Percentiles rank a stretch among this genome's conserved stretches.
Evolutionary conservation across 2,888 invertebrate genomes (phyloP).

Genomic region (Sericinus montela): DNA sequence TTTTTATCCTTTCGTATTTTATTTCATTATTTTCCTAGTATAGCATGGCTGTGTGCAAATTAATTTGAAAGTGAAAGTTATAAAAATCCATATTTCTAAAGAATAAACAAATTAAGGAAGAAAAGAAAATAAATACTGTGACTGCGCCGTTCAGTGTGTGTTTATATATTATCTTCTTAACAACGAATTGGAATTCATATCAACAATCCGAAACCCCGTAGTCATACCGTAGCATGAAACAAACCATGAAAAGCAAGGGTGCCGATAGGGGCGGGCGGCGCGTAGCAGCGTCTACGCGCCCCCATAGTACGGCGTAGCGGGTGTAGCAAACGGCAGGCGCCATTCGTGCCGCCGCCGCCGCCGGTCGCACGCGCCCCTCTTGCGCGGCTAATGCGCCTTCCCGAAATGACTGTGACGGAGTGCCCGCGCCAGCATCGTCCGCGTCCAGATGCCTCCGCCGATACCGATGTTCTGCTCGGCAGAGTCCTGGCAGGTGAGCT

Average conservation of each 20-base stretch:
- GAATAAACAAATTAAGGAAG: no score
- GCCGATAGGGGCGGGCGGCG: conserved; percentile 46
- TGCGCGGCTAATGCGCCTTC: conserved; percentile 65
- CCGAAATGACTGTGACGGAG: conserved; percentile 71
- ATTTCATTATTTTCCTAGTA: no score
- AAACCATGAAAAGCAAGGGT: conserved; percentile 25
- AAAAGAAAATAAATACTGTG: no score
- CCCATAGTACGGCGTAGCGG: conserved; percentile 54
- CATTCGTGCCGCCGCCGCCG: conserved; percentile 75
- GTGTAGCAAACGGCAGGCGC: conserved; percentile 64
- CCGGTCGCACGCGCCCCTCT: conserved; percentile 68
- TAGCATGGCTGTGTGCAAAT: no score
- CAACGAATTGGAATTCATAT: not conserved
- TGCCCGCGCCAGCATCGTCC: conserved; percentile 47
- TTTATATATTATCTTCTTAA: no score
- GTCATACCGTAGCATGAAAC: conserved; percentile 4
- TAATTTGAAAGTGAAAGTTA: no score
- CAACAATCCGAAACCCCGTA: conserved; percentile 2
- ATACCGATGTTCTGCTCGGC: conserved; percentile 67
- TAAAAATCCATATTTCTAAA: no score
- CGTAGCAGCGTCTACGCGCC: conserved; percentile 58
- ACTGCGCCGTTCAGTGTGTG: no score
- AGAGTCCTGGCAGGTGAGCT: conserved; percentile 71
- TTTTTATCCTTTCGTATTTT: no score
- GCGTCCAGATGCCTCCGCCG: conserved; percentile 42